Evolutionary conservation across 2,888 invertebrate species (phyloP).

Genomic region (Drosophila mimetica): DNA sequence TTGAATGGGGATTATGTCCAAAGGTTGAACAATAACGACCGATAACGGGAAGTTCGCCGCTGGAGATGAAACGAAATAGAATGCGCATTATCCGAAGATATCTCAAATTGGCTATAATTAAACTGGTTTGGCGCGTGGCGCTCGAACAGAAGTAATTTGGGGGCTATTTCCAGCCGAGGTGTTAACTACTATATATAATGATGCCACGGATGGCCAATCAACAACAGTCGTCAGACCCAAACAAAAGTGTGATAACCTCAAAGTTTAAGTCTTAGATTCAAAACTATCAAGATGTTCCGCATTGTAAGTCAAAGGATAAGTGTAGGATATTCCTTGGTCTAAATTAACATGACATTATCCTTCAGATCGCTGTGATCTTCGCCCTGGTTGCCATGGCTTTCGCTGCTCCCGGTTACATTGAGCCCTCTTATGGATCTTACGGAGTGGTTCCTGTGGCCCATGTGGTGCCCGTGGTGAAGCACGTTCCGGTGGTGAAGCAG

Average conservation of each 20-base stretch:
- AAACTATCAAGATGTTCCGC: constrained; percentile 43
- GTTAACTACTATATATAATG: constrained; percentile 32
- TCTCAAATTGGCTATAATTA: constrained; percentile 16
- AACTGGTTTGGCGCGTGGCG: constrained; percentile 38
- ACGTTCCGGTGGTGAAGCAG: constrained; percentile 26
- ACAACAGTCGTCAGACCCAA: constrained; percentile 32
- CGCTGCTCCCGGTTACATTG: constrained; percentile 16
- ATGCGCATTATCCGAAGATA: constrained; percentile 12
- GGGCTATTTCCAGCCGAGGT: constrained; percentile 2
- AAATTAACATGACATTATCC: not conserved
- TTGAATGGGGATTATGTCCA: constrained; percentile 41
- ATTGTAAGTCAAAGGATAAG: constrained; percentile 36
- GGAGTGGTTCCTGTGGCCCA: constrained; percentile 36
- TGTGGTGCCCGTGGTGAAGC: constrained; percentile 13
- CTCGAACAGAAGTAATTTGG: constrained; percentile 10
- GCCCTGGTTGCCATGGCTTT: constrained; percentile 11
- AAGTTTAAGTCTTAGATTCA: not conserved
- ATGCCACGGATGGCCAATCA: not conserved
- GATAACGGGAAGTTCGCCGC: constrained; percentile 24
- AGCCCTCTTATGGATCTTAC: constrained; percentile 33
- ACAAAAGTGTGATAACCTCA: not conserved
- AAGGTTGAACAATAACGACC: constrained; percentile 23
- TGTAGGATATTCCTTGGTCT: too few relatives aligned
- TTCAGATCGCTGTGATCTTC: constrained; percentile 34
- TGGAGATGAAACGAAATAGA: constrained; percentile 16